Conservation (phyloP, 2,888 invertebrate genomes). For the Elaeidobius kamerunicus region DNA sequence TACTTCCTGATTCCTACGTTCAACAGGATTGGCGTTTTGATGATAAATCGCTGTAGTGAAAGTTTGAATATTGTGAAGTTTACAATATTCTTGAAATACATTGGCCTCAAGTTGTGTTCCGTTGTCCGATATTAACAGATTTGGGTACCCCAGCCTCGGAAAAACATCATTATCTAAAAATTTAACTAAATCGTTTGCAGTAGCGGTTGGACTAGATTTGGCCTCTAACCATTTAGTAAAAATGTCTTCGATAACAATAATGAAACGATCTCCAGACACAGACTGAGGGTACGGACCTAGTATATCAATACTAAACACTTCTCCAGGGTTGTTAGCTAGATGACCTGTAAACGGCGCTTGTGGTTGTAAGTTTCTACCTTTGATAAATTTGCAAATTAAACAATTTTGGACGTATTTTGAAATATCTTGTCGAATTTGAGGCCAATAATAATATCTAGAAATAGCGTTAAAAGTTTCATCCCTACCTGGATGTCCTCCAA, state of each 20-base stretch:
- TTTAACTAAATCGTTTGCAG: not conserved
- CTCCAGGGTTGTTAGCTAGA: constrained; percentile 1
- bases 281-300: constrained; percentile 9
- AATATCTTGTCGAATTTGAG: not conserved
- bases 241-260: constrained; percentile 3
- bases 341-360: constrained; percentile 1
- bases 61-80: too few relatives aligned
- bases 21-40: too few relatives aligned
- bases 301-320: too few relatives aligned
- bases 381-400: constrained; percentile 4
- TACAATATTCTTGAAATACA: too few relatives aligned
- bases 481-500: constrained; percentile 15
- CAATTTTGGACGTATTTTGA: constrained; percentile 8
- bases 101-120: too few relatives aligned
- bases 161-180: not conserved
- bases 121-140: not conserved
- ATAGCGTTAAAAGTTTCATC: constrained; percentile 6
- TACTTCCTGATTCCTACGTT: too few relatives aligned
- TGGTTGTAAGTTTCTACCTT: constrained; percentile 2
- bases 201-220: not conserved
- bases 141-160: not conserved
- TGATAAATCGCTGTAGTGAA: too few relatives aligned
- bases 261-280: not conserved
- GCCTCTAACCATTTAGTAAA: constrained; percentile 11
- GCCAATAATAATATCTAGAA: constrained; percentile 8